Percentiles rank a stretch among this genome's conserved stretches.
Evolutionary conservation across 2,797 vertebrate species (phyloP).

Genomic region (Gallinago nigripennis): DNA sequence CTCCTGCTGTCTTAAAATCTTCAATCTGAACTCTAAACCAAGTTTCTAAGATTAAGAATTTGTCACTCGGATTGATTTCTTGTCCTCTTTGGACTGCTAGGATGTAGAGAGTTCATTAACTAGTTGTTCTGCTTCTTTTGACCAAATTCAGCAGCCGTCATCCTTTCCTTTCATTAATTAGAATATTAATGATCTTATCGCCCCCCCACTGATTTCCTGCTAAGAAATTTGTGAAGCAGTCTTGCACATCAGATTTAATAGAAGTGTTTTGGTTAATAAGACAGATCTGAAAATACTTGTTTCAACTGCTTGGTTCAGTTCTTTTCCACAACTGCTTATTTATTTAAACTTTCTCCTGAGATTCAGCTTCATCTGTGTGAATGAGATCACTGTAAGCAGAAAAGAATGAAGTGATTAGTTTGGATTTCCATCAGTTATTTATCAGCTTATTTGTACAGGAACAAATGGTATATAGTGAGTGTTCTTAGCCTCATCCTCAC

Average conservation of each 20-base stretch:
- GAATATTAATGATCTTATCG: background rate
- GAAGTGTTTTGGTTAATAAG: conserved; percentile 16
- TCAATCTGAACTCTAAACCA: background rate
- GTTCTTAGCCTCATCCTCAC: background rate
- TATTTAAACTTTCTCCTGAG: conserved; percentile 27
- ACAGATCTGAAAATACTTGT: background rate
- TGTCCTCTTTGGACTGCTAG: background rate
- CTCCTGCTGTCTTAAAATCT: background rate
- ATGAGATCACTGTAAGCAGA: background rate
- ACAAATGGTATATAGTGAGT: background rate
- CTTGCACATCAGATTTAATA: conserved; percentile 11
- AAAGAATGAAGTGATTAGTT: background rate
- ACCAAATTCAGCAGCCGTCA: background rate
- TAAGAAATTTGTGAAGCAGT: conserved; percentile 8
- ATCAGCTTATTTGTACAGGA: background rate
- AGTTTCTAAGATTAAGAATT: background rate
- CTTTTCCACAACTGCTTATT: background rate
- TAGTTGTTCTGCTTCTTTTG: background rate
- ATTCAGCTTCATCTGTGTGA: background rate
- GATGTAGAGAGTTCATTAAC: background rate
- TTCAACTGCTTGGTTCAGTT: background rate
- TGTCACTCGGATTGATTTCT: background rate
- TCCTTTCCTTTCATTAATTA: conserved; percentile 22
- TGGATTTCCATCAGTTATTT: background rate
- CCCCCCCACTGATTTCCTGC: background rate